Percentiles rank a stretch among this genome's conserved stretches.
phyloP scores from a whole-genome alignment of 30 jellyfish, hydroid and myxozoan genomes.

The Morbakka virulenta region DNA sequence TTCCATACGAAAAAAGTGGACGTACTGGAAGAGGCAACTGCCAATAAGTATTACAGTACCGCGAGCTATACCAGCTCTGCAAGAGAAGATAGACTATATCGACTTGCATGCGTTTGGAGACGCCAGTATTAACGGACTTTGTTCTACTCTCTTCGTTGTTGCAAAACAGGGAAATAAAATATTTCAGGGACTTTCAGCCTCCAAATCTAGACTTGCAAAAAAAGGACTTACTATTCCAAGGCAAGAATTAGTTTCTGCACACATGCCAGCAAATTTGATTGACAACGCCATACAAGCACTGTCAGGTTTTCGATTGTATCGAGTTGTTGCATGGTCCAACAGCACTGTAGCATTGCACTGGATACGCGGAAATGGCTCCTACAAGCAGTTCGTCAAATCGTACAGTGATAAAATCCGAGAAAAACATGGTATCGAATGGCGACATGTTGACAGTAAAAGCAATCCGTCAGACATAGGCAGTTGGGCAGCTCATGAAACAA shows the following conservation, averaged over 20 bases:
- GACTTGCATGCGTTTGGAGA: slow-evolving; percentile 58
- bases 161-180: slow-evolving; percentile 6
- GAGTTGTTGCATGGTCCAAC: slow-evolving; percentile 46
- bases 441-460: slow-evolving; percentile 12
- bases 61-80: slow-evolving; percentile 1
- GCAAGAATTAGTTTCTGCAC: slow-evolving; percentile 41
- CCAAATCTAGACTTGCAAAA: slow-evolving; percentile 31
- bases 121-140: slow-evolving; percentile 42
- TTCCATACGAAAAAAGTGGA: slow-evolving; percentile 3
- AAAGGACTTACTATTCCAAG: slow-evolving; percentile 40
- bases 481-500: slow-evolving; percentile 7
- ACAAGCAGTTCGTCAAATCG: slow-evolving; percentile 37
- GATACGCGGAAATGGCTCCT: slow-evolving; percentile 34
- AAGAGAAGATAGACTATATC: neutral
- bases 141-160: slow-evolving; percentile 27
- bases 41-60: slow-evolving; percentile 10
- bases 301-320: neutral
- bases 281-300: slow-evolving; percentile 39
- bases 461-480: slow-evolving; percentile 42
- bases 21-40: slow-evolving; percentile 13
- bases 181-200: slow-evolving; percentile 10
- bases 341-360: slow-evolving; percentile 44
- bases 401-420: slow-evolving; percentile 9
- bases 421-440: slow-evolving; percentile 28
- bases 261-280: slow-evolving; percentile 40